phyloP scores from a whole-genome alignment of 2,888 invertebrate genomes.

The Drosophila trichaetosa region DNA sequence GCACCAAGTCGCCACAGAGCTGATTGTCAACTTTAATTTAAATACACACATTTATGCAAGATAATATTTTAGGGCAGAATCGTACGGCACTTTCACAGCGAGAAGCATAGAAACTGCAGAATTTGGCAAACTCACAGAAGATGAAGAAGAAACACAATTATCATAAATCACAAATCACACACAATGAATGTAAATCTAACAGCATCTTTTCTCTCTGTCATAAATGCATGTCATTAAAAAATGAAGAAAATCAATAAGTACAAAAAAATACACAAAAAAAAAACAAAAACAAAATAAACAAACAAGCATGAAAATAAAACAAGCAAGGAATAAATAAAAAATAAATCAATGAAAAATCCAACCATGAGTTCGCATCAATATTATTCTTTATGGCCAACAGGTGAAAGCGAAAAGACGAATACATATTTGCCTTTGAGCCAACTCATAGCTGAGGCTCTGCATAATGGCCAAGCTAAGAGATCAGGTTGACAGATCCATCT shows the following conservation, averaged over 20 bases:
- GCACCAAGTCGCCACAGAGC: slow-evolving; percentile 49
- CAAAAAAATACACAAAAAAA: slow-evolving; percentile 46
- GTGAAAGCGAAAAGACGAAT: slow-evolving; percentile 68
- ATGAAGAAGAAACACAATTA: slow-evolving; percentile 31
- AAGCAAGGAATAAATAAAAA: slow-evolving; percentile 72
- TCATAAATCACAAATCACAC: slow-evolving; percentile 59
- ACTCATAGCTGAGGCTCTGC: slow-evolving; percentile 42
- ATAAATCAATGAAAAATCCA: slow-evolving; percentile 76
- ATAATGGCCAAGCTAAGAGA: slow-evolving; percentile 30
- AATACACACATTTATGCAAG: slow-evolving; percentile 30
- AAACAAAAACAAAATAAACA: slow-evolving; percentile 39
- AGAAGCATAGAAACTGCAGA: slow-evolving; percentile 71
- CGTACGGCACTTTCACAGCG: slow-evolving; percentile 70
- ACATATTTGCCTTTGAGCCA: slow-evolving; percentile 17
- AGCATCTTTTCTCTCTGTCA: slow-evolving; percentile 79
- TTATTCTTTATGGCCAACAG: slow-evolving; percentile 48
- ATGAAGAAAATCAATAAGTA: slow-evolving; percentile 80
- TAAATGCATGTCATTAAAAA: slow-evolving; percentile 84
- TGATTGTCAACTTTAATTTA: slow-evolving; percentile 60
- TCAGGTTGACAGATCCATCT: slow-evolving; percentile 69
- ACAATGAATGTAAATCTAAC: slow-evolving; percentile 73
- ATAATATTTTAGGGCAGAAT: slow-evolving; percentile 49
- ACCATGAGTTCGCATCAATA: slow-evolving; percentile 40
- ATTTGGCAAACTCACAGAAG: slow-evolving; percentile 54
- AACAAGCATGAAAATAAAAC: slow-evolving; percentile 57